These are phyloP conservation scores for Chlamydotis undulata DNA, from an alignment of 2,113 vertebrate genomes.

Conservation along the genomic window DNA sequence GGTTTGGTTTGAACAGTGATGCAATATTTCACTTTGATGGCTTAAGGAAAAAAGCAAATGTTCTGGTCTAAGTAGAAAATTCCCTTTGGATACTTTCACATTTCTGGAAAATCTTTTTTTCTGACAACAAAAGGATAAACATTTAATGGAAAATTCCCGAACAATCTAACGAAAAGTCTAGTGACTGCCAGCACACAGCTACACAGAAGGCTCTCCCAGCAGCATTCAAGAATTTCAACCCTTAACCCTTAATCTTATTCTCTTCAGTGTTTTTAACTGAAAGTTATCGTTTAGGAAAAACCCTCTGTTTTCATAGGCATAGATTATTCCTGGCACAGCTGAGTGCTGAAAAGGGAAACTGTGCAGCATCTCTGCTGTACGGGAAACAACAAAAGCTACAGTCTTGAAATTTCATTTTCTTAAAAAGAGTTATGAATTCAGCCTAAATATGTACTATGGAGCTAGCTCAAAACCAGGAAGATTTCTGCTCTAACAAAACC, in stretches of 20 bases:
- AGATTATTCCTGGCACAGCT: background rate
- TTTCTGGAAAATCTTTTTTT: background rate
- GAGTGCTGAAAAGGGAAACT: background rate
- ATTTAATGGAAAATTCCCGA: conserved; percentile 11
- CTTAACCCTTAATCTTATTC: background rate
- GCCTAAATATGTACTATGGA: rapidly evolving
- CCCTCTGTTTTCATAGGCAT: background rate
- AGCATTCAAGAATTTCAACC: background rate
- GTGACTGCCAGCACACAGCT: background rate
- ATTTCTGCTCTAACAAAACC: rapidly evolving
- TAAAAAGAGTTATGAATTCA: background rate
- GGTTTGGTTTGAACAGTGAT: background rate
- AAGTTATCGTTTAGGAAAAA: background rate
- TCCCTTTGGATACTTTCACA: conserved; percentile 3
- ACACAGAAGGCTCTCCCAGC: background rate
- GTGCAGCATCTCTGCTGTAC: background rate
- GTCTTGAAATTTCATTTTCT: background rate
- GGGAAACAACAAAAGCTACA: background rate
- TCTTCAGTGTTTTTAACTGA: background rate
- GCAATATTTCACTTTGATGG: conserved; percentile 25
- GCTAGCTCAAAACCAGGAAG: background rate
- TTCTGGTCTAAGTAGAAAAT: conserved; percentile 11
- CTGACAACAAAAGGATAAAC: background rate
- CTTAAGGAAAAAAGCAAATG: background rate
- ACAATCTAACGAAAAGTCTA: background rate